A percentile compares a stretch with the other conserved stretches of the same genome.
These are phyloP conservation scores for Danio albolineatus DNA, from an alignment of 2,797 vertebrate genomes.

Conservation along the genomic window DNA sequence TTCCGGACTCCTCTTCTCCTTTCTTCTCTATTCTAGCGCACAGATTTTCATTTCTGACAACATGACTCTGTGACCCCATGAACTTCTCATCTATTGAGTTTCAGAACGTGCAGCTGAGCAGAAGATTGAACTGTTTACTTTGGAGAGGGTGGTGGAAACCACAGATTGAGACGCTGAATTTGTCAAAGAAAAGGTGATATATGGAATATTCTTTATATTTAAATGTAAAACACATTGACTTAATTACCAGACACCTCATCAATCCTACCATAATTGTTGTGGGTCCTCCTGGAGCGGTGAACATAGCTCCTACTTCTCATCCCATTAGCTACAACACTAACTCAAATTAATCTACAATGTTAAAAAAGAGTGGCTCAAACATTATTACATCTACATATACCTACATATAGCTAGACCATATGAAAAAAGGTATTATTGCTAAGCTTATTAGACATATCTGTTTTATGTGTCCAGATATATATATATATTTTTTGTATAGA, in stretches of 20 bases:
- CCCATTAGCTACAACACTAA: not conserved
- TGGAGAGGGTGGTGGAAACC: not conserved
- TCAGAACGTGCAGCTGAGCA: not conserved
- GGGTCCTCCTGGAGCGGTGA: not conserved
- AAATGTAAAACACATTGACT: not conserved
- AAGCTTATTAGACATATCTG: not conserved
- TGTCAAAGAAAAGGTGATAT: not conserved
- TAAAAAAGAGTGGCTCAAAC: not conserved
- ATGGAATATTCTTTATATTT: not conserved
- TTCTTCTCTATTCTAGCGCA: constrained; percentile 2
- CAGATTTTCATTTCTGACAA: constrained; percentile 28
- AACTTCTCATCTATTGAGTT: constrained; percentile 34
- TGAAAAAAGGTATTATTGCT: not conserved
- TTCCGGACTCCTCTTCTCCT: not conserved
- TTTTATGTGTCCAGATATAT: not conserved
- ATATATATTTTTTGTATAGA: too few species aligned
- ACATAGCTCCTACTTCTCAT: not conserved
- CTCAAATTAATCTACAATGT: not conserved
- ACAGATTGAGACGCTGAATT: constrained; percentile 1
- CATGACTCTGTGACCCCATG: constrained; percentile 9
- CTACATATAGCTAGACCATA: not conserved
- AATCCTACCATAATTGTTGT: not conserved
- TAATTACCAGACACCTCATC: not conserved
- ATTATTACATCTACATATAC: not conserved
- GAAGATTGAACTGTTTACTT: constrained; percentile 27